Conservation (phyloP, 1,140 invertebrate species). For the Eumeta japonica region DNA sequence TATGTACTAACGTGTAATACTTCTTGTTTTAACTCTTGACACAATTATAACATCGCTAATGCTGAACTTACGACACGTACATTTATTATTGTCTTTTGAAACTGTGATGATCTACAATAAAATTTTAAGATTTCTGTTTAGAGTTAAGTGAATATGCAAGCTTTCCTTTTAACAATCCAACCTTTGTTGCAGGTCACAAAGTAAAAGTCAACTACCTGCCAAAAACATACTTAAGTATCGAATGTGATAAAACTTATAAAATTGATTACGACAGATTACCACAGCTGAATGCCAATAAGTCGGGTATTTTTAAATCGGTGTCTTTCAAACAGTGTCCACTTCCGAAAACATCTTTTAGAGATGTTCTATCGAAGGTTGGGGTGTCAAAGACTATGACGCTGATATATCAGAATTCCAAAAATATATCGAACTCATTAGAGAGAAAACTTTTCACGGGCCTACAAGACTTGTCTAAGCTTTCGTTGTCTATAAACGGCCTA, state of each 20-base stretch:
- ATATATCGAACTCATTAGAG: conserved; percentile 48
- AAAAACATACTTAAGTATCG: conserved; percentile 40
- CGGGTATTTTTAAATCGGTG: conserved; percentile 41
- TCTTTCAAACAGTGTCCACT: conserved; percentile 51
- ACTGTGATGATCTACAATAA: too few relatives aligned
- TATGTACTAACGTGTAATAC: too few relatives aligned
- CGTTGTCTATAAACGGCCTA: conserved; percentile 52
- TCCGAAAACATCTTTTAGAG: conserved; percentile 41
- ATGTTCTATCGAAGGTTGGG: conserved; percentile 42
- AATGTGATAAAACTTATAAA: conserved; percentile 39
- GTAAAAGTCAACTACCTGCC: conserved; percentile 44
- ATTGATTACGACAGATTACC: conserved; percentile 43
- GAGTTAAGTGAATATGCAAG: too few relatives aligned
- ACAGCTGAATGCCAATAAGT: conserved; percentile 33
- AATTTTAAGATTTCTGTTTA: too few relatives aligned
- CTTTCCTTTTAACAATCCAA: too few relatives aligned
- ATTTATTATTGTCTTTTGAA: too few relatives aligned
- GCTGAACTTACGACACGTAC: too few relatives aligned
- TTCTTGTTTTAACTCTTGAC: too few relatives aligned
- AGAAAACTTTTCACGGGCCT: conserved; percentile 58
- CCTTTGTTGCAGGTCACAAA: conserved; percentile 32
- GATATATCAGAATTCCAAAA: conserved; percentile 49
- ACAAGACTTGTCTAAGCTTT: conserved; percentile 44
- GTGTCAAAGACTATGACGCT: conserved; percentile 43
- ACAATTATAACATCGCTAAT: too few relatives aligned